Evolutionary conservation across 2,888 invertebrate species (phyloP), one percentile per base, ranked within the genome.

Genomic region (Gnatocerus cornutus): DNA sequence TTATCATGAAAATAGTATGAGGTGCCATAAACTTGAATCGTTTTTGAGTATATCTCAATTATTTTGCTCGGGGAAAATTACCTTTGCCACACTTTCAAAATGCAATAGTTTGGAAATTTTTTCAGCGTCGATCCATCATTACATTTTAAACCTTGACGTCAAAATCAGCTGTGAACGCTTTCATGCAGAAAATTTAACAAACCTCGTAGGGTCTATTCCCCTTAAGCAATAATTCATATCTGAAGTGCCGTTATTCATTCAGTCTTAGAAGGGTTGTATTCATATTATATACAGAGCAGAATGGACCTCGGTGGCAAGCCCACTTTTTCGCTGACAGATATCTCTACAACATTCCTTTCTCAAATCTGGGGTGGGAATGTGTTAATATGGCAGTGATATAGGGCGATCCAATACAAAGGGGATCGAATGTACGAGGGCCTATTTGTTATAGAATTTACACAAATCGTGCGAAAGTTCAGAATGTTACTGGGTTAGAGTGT

Each of bases 231-330:
- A 55, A 55, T 55, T 55, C 39, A 55, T 39, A 14, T 37, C 55
- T 55, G 55, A 55, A 55, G 55, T 55, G 55, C 30, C 55, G 39
- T 55, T 55, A 55, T 30, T 55, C 55, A 55, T 39, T 37, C 55
- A 55, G 55, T 55, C 55, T 55, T 55, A 33, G 55, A 55, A 55
- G 55, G 55, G 55, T 55, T 55, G 55, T 16, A 55, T 55, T 55
- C 37, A 55, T 39, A 30, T 37, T 52, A 52, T 27, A 52, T 30
- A 52, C 13, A 6, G 27, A 52, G 27, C 13, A 30, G 30, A 52
- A 52, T 14, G 52, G 52, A 52, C 52, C 52, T 21, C 4, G 10
- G 52, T 52, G 52, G 52, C 52, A 52, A 52, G 12, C 55, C 55
- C 37, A 55, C 55, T 37, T 39, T 55, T 50, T 21, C 39, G 29